Base-by-base conservation (phyloP, 2,797 vertebrate genomes). In the Acomys russatus region DNA sequence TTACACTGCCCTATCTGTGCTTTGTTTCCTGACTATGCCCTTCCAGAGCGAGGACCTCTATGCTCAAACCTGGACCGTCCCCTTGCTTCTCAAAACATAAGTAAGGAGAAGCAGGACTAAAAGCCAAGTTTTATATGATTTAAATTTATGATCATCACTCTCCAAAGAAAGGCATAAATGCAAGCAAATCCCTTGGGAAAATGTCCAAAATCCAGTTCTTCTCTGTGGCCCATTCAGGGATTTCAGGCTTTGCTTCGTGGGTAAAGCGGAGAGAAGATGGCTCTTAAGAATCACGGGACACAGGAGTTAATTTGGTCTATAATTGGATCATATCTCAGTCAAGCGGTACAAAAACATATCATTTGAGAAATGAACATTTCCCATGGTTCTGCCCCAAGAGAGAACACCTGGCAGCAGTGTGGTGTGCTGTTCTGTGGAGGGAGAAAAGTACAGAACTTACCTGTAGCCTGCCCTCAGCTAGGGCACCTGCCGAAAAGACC, bases 31-130 rank as follows among this genome's bases (percentile, higher is more conserved):
- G 63, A 80, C 51, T 73, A 54, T 18, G 17, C 30, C 23, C 23
- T 92, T 92, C 74, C 56, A 14, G 56, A 25, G 17, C 44, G 63
- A 87, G 94, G 51, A 87, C 11, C 64, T 92, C 84, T 76, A 22
- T 33, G 38, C 35, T 22, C 61, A 90, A 44, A 14, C 59, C 49
- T 80, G 88, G 63, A 33, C 20, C 88, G 63, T 35, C 74, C 92
- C 25, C 96, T 59, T 94, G 56, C 77, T 96, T 92, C 96, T 91
- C 30, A 96, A 94, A 94, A 71, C 66, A 73, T 15, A 23, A 77
- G 71, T 33, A 51, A 44, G 15, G 59, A 83, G n/a, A 59, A 94
- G 4, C 38, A 68, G 87, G 93, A 70, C 14, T 25, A 84, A 79
- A 85, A 94, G 79, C 76, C 77, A 64, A 87, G 90, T 59, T 44